Conservation (phyloP, 1,140 invertebrate species). For the Tribolium madens region DNA sequence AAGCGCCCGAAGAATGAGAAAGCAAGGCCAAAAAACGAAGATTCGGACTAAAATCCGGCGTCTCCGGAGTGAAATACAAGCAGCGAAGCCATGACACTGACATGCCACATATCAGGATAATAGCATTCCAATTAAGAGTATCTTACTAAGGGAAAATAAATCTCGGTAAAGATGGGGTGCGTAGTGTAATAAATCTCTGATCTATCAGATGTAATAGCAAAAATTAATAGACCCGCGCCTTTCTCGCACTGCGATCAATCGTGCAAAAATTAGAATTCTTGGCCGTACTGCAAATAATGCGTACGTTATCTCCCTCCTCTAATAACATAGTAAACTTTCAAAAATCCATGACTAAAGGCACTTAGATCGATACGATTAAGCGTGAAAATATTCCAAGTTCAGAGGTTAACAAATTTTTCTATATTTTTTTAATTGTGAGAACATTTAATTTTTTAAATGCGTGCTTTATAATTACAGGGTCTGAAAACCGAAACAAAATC, state of each 20-base stretch:
- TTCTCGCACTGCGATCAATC: slow-evolving; percentile 5
- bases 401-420: not conserved
- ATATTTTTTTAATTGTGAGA: slow-evolving; percentile 4
- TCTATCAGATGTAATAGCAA: slow-evolving; percentile 12
- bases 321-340: slow-evolving; percentile 28
- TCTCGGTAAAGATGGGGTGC: slow-evolving; percentile 7
- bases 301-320: not conserved
- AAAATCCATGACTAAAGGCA: slow-evolving; percentile 16
- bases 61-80: slow-evolving; percentile 1
- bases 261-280: slow-evolving; percentile 16
- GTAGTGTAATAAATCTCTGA: not conserved
- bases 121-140: slow-evolving; percentile 14
- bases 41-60: not conserved
- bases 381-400: slow-evolving; percentile 28
- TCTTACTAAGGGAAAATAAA: slow-evolving; percentile 1
- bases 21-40: not conserved
- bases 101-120: slow-evolving; percentile 4
- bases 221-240: slow-evolving; percentile 12
- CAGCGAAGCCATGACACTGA: slow-evolving; percentile 5
- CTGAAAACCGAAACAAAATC: slow-evolving; percentile 23
- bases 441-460: not conserved
- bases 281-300: slow-evolving; percentile 35
- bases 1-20: not conserved
- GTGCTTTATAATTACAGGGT: not conserved
- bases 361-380: not conserved